Percentiles rank a stretch among this genome's conserved stretches.
These are phyloP conservation scores for Coenonympha glycerion DNA, from an alignment of 2,888 invertebrate genomes.

Conservation along the genomic window DNA sequence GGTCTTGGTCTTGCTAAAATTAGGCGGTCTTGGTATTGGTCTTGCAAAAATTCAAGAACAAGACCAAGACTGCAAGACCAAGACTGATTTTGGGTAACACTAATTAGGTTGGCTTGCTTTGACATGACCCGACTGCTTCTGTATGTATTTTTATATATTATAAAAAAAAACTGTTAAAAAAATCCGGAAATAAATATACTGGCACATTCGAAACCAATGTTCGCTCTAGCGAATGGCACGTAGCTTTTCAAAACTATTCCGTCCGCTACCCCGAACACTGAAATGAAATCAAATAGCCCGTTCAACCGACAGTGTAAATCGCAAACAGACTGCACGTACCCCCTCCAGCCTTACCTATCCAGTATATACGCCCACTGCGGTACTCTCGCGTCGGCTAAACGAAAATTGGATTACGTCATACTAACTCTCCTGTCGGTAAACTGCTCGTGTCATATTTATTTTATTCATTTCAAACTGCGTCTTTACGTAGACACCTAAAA, in stretches of 20 bases:
- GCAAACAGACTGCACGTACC: background rate
- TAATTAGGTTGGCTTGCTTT: too few relatives aligned
- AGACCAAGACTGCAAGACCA: too few relatives aligned
- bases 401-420: slow-evolving; percentile 46
- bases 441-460: slow-evolving; percentile 2
- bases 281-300: slow-evolving; percentile 12
- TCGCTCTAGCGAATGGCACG: slow-evolving; percentile 4
- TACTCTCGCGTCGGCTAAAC: slow-evolving; percentile 36
- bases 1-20: too few relatives aligned
- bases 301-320: slow-evolving; percentile 13
- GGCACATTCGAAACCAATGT: slow-evolving; percentile 1
- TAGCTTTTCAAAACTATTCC: slow-evolving; percentile 13
- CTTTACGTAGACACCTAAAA: too few relatives aligned
- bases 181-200: background rate
- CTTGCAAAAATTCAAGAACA: too few relatives aligned
- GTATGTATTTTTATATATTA: too few relatives aligned
- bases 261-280: slow-evolving; percentile 11
- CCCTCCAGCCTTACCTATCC: too few relatives aligned
- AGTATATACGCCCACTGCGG: slow-evolving; percentile 9
- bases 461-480: slow-evolving; percentile 2
- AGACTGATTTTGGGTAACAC: too few relatives aligned
- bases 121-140: too few relatives aligned
- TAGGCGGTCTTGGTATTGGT: too few relatives aligned
- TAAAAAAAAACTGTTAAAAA: too few relatives aligned
- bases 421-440: slow-evolving; percentile 3